Conservation (phyloP, 37 sponge, comb jelly and placozoan species). For the Axinella damicornis region DNA sequence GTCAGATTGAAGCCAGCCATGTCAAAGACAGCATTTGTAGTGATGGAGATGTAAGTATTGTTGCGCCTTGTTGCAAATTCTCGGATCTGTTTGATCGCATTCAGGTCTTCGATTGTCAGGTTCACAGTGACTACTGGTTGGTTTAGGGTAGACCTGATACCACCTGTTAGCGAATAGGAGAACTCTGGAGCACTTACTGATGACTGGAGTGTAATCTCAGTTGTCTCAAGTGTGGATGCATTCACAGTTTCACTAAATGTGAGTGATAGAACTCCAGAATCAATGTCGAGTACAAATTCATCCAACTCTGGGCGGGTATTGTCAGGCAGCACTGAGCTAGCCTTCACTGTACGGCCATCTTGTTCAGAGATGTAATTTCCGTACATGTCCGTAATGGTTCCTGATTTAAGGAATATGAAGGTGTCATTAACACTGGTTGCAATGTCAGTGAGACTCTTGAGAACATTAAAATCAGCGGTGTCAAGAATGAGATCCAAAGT, state of each 20-base stretch:
- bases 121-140: constrained; percentile 61
- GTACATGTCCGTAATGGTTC: constrained; percentile 70
- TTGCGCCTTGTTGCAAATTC: constrained; percentile 49
- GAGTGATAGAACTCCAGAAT: constrained; percentile 64
- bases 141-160: constrained; percentile 28
- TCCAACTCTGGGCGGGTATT: constrained; percentile 69
- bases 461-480: constrained; percentile 54
- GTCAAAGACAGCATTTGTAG: constrained; percentile 66
- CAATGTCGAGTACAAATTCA: constrained; percentile 72
- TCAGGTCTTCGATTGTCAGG: constrained; percentile 68
- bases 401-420: constrained; percentile 68
- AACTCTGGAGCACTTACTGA: neutral
- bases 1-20: constrained; percentile 80
- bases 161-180: constrained; percentile 52
- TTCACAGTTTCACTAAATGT: constrained; percentile 84
- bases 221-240: constrained; percentile 48
- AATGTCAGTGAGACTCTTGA: constrained; percentile 67
- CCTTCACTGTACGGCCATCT: constrained; percentile 70
- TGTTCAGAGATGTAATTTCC: constrained; percentile 51
- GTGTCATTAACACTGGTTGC: constrained; percentile 71
- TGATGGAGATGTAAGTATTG: constrained; percentile 75
- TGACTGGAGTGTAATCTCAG: constrained; percentile 73
- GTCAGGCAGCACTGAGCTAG: constrained; percentile 51
- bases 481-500: constrained; percentile 34
- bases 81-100: constrained; percentile 76